Evolutionary conservation across 2,113 vertebrate genomes (phyloP), one percentile per base, ranked within the genome.

Genomic region (Hipposideros armiger): DNA sequence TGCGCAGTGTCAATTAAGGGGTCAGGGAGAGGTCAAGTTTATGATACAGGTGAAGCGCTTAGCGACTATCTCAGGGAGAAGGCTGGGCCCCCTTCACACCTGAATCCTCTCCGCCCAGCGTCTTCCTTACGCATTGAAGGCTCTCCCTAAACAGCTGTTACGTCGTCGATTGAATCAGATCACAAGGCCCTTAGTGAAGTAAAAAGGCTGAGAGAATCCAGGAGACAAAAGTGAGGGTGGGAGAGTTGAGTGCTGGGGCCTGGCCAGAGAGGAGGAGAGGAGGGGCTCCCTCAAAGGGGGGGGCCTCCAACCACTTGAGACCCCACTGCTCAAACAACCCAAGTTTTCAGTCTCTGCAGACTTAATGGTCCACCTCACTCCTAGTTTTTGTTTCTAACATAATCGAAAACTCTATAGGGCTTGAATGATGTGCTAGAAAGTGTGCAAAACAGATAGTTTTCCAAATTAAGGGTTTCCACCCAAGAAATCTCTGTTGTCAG

Each of bases 391-490:
- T 89, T 81, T 94, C 94, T 87, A 50, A 80, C 20, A 87, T 52
- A 50, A 84, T 52, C 4, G 4, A 45, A 70, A 89, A 84, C 47
- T 84, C 40, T 54, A 0, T 42, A 74, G 14, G n/a, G 54, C 74
- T 76, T 76, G 66, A 88, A 81, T n/a, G 32, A n/a, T 52, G 70
- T 66, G 54, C 69, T 90, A 45, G n/a, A 20, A 60, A 58, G 36
- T 58, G 69, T 87, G 54, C 45, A 70, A 93, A 54, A 85, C 40
- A 42, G 88, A 73, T 22, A 66, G 28, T 83, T 83, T 96, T 92
- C 84, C 93, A 93, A 93, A 95, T 62, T 60, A 93, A 30, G 67
- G 47, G 66, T 90, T 94, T 88, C 50, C 80, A 56, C 74, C 9
- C 94, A 77, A 94, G 94, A 94, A 95, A 91, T 74, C 19, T 7